Base-by-base conservation (phyloP, 2,113 vertebrate genomes). In the Rhegmatorhina hoffmannsi region DNA sequence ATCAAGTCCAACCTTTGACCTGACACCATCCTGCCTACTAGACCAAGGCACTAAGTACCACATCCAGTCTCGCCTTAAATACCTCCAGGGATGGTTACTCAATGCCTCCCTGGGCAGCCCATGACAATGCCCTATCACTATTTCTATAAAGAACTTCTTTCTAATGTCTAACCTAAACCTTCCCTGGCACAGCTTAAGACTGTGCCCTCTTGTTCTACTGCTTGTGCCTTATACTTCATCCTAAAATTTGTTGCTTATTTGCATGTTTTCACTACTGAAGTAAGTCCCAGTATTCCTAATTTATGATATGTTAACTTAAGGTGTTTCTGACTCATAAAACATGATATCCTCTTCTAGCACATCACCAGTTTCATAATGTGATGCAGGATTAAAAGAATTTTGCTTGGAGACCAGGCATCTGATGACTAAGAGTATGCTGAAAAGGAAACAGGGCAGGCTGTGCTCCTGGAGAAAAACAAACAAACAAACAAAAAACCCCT, bases 301-400 rank as follows among this genome's bases (percentile, higher is more conserved):
- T 96, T 90, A 87, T 56, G 81, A 43, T 60, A 84, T 93, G 85
- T 95, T 96, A 91, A 72, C 85, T 95, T 79, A 95, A 95, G 90
- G 81, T 95, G 56, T 85, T 96, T 97, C 89, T 94, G 69, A 83
- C 93, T 68, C 95, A 92, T 89, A 95, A 96, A 97, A 79, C n/a
- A 56, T 33, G 17, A 82, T 94, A 89, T 46, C 68, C 43, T 95
- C 66, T 83, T 94, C 64, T 89, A 90, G 49, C 52, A 29, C 19
- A 73, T 87, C 87, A 93, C 47, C 25, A 53, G 36, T 95, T 97
- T 96, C 73, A 90, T 82, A 53, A 88, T 90, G 84, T 91, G 88
- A 94, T 94, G 78, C 40, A 74, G 33, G 72, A 90, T 31, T 93
- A 86, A 95, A 96, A 92, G 77, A 90, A 83, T 85, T 95, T 87